A percentile compares a stretch with the other conserved stretches of the same genome.
Evolutionary conservation across 2,113 vertebrate genomes (phyloP).

Genomic region (Miniopterus natalensis): DNA sequence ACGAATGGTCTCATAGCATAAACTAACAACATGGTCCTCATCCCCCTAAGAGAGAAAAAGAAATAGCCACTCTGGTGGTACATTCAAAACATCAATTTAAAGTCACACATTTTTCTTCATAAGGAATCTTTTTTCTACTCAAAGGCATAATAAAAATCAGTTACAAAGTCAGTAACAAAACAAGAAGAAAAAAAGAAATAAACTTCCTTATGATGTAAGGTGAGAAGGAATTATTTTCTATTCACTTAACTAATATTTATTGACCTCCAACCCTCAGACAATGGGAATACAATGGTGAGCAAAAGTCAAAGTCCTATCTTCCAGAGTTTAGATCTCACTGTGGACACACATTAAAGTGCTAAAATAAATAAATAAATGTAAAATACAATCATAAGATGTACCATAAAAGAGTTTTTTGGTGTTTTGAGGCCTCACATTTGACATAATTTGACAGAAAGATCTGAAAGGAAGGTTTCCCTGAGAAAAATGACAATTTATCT

Average conservation of each 20-base stretch:
- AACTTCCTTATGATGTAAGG: neutral
- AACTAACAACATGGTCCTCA: conserved; percentile 95
- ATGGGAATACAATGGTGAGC: neutral
- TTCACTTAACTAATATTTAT: neutral
- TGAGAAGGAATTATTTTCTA: neutral
- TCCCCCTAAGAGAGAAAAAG: conserved; percentile 92
- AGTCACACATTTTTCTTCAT: conserved; percentile 50
- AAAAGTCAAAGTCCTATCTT: conserved; percentile 30
- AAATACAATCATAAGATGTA: conserved; percentile 25
- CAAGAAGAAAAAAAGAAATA: neutral
- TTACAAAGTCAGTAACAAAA: conserved; percentile 60
- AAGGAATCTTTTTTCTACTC: conserved; percentile 34
- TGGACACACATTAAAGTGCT: neutral
- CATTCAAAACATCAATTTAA: conserved; percentile 52
- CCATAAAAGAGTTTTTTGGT: neutral
- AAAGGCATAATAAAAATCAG: conserved; percentile 49
- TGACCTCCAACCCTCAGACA: neutral
- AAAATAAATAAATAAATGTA: conserved; percentile 40
- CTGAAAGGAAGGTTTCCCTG: conserved; percentile 46
- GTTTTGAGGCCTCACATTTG: conserved; percentile 5
- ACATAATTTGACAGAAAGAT: conserved; percentile 31
- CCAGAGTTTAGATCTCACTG: neutral
- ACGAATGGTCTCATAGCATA: conserved; percentile 95
- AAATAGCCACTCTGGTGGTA: conserved; percentile 62
- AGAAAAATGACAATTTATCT: conserved; percentile 32